A percentile compares a stretch with the other conserved stretches of the same genome.
Conservation (phyloP, 1,140 invertebrate species). For the Bombus picipes region DNA sequence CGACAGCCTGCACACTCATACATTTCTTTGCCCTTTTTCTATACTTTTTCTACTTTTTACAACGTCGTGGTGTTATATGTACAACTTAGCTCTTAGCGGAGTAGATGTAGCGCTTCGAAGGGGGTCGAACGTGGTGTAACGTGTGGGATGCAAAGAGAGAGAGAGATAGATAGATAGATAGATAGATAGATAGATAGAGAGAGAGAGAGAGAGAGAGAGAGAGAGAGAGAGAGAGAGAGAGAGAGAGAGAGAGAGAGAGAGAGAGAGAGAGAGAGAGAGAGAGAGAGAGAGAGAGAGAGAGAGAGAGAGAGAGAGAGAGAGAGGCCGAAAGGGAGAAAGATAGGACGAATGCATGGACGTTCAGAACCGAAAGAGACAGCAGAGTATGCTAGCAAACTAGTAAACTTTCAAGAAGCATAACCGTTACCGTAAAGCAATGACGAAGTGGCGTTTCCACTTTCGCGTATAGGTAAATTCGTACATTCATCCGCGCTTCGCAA, state of each 20-base stretch:
- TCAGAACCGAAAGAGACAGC: slow-evolving; percentile 24
- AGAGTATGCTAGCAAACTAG: slow-evolving; percentile 60
- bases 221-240: slow-evolving; percentile 38
- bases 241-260: slow-evolving; percentile 31
- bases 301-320: slow-evolving; percentile 38
- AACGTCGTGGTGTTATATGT: slow-evolving; percentile 8
- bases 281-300: slow-evolving; percentile 30
- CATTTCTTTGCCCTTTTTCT: not conserved
- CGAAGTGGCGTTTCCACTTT: slow-evolving; percentile 72
- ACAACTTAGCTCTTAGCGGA: slow-evolving; percentile 61
- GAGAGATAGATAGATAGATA: too few species aligned
- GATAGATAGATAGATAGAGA: too few species aligned
- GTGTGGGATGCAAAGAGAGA: slow-evolving; percentile 35
- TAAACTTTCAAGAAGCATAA: slow-evolving; percentile 73
- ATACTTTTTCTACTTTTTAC: not conserved
- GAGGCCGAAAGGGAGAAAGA: slow-evolving; percentile 42
- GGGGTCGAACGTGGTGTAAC: slow-evolving; percentile 55
- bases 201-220: slow-evolving; percentile 26
- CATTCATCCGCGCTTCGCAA: slow-evolving; percentile 30
- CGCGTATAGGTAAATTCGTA: slow-evolving; percentile 68
- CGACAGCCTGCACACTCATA: not conserved
- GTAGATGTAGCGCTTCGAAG: slow-evolving; percentile 26
- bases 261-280: slow-evolving; percentile 38
- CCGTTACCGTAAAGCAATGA: slow-evolving; percentile 75
- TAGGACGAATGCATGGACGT: slow-evolving; percentile 4